Evolutionary conservation across 2,888 invertebrate genomes (phyloP).

Genomic region (Brenthis daphne): DNA sequence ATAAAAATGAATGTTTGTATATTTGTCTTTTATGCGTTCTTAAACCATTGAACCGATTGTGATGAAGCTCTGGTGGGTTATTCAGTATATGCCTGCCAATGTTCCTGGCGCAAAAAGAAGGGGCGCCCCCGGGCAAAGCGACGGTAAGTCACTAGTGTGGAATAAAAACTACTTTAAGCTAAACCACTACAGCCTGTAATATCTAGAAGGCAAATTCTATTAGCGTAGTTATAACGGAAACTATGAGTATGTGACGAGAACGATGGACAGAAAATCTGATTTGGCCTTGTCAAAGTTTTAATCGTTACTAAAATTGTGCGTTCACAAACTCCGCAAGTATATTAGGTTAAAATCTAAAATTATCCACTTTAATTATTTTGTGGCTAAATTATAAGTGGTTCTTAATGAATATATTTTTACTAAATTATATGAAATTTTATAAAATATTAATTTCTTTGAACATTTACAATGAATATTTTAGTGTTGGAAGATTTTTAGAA

Average conservation of each 20-base stretch:
- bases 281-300: constrained; percentile 4
- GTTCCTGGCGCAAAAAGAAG: too few relatives aligned
- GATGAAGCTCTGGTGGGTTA: too few relatives aligned
- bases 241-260: background rate
- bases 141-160: background rate
- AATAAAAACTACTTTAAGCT: background rate
- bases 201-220: background rate
- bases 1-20: too few relatives aligned
- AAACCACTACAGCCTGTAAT: background rate
- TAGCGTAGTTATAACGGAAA: constrained; percentile 4
- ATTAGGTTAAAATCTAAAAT: background rate
- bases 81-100: too few relatives aligned
- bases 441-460: too few relatives aligned
- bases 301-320: background rate
- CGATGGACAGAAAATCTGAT: background rate
- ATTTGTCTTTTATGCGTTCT: too few relatives aligned
- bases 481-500: too few relatives aligned
- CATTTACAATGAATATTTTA: too few relatives aligned
- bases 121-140: too few relatives aligned
- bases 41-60: too few relatives aligned
- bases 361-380: background rate
- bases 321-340: constrained; percentile 1
- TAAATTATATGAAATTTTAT: background rate
- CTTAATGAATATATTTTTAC: background rate
- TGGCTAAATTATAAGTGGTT: background rate